Evolutionary conservation across 2,113 vertebrate species (phyloP).

Genomic region (Melanerpes formicivorus): DNA sequence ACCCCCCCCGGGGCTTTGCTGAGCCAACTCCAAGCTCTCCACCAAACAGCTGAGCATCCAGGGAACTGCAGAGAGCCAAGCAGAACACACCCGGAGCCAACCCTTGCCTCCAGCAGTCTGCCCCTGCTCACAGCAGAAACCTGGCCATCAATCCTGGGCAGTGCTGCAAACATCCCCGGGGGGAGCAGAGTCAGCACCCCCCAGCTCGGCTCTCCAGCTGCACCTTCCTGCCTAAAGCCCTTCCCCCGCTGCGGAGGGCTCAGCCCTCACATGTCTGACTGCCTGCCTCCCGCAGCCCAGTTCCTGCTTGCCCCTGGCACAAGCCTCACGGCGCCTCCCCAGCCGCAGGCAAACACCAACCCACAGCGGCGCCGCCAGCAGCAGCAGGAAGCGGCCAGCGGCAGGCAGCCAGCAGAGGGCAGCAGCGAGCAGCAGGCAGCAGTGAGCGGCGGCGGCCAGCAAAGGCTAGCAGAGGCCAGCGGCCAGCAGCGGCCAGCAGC

Average conservation of each 20-base stretch:
- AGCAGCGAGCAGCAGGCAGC: too few relatives aligned
- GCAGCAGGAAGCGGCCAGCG: fast-evolving
- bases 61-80: background rate
- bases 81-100: background rate
- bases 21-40: background rate
- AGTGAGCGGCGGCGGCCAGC: too few relatives aligned
- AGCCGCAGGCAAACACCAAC: fast-evolving
- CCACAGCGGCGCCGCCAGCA: fast-evolving
- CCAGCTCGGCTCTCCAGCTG: fast-evolving
- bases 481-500: too few relatives aligned
- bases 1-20: fast-evolving
- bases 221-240: fast-evolving
- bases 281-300: fast-evolving
- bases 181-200: fast-evolving
- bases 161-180: background rate
- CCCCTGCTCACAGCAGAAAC: background rate
- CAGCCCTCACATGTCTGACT: fast-evolving
- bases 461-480: too few relatives aligned
- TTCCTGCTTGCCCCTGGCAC: fast-evolving
- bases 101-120: fast-evolving
- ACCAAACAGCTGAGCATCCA: fast-evolving
- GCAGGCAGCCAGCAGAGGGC: too few relatives aligned
- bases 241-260: fast-evolving
- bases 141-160: fast-evolving
- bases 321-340: fast-evolving